Conservation (phyloP, 2,888 invertebrate genomes). For the Hetaerina titia region DNA sequence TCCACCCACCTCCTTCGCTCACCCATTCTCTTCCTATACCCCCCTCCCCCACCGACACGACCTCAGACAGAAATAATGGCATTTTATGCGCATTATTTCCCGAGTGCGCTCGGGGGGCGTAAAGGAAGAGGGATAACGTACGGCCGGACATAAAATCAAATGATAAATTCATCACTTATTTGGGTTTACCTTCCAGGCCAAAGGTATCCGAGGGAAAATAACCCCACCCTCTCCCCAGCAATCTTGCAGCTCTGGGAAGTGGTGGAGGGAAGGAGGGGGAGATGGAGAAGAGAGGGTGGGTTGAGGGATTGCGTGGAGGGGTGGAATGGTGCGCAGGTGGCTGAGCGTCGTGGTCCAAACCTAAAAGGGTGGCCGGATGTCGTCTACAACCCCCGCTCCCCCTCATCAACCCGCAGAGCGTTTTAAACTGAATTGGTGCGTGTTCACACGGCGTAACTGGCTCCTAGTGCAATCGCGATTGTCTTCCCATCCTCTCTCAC, state of each 20-base stretch:
- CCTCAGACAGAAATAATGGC: background rate
- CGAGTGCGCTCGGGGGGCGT: background rate
- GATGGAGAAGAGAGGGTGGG: background rate
- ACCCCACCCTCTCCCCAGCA: background rate
- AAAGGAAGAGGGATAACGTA: background rate
- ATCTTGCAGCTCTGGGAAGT: background rate
- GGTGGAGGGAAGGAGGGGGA: too few relatives aligned
- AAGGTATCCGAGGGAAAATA: background rate
- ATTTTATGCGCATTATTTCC: constrained; percentile 27
- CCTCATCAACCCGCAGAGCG: background rate
- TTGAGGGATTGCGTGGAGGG: background rate
- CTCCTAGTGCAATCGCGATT: background rate
- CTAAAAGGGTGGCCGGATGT: background rate
- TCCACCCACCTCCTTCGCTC: background rate
- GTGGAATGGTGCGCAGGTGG: background rate
- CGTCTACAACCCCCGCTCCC: background rate
- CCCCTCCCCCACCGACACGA: background rate
- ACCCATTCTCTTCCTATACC: background rate
- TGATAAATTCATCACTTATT: constrained; percentile 36
- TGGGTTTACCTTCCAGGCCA: background rate
- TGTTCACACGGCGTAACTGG: background rate
- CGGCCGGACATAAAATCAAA: constrained; percentile 44
- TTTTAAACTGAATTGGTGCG: constrained; percentile 7
- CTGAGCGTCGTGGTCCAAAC: background rate
- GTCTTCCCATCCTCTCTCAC: background rate